A percentile compares a stretch with the other conserved stretches of the same genome.
These are phyloP conservation scores for Hydractinia symbiolongicarpus DNA, from an alignment of 30 jellyfish, hydroid and myxozoan species.

Conservation along the genomic window DNA sequence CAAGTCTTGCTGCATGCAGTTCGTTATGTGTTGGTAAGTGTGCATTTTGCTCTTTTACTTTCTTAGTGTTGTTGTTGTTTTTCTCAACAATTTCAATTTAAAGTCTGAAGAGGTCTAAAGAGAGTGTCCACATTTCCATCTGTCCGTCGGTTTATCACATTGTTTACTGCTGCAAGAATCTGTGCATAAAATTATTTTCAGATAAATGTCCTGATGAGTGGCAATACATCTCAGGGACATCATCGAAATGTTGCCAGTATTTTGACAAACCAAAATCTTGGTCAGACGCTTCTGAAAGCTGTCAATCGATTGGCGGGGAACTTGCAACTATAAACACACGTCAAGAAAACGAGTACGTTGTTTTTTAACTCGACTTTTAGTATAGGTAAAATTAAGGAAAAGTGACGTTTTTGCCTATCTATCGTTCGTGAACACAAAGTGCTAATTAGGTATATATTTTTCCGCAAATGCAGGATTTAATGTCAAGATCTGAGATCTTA, in stretches of 20 bases:
- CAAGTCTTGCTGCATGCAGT: slow-evolving; percentile 27
- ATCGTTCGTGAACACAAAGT: no score
- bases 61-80: not conserved
- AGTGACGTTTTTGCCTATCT: no score
- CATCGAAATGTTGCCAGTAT: slow-evolving; percentile 55
- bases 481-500: no score
- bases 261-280: slow-evolving; percentile 49
- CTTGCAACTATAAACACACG: slow-evolving; percentile 44
- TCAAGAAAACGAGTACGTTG: slow-evolving; percentile 52
- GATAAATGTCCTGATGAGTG: slow-evolving; percentile 73
- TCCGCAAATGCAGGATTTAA: no score
- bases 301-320: slow-evolving; percentile 67
- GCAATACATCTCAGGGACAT: slow-evolving; percentile 38
- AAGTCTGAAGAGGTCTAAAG: no score
- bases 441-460: no score
- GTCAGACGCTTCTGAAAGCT: slow-evolving; percentile 66
- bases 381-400: not conserved
- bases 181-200: slow-evolving; percentile 12
- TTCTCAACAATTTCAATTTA: no score
- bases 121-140: no score
- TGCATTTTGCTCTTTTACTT: not conserved
- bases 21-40: slow-evolving; percentile 55
- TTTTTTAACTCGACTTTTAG: not conserved
- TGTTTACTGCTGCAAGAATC: no score
- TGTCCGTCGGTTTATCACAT: no score